Evolutionary conservation across 2,888 invertebrate species (phyloP).

Genomic region (Troides aeacus): DNA sequence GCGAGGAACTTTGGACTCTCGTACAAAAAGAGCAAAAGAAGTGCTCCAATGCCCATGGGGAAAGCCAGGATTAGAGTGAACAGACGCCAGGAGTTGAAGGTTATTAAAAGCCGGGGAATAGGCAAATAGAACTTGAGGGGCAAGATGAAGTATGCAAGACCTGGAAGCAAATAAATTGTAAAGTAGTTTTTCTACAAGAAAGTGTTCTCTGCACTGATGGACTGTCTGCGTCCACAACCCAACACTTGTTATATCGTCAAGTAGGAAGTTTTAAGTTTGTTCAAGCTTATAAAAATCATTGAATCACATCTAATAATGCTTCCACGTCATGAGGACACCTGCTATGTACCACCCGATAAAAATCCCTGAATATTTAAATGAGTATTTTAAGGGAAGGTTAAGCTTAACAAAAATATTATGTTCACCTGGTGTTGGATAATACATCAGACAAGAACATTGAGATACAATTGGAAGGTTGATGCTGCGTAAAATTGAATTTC

Average conservation of each 20-base stretch:
- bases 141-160: conserved; percentile 75
- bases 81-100: conserved; percentile 85
- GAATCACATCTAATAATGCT: no score
- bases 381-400: no score
- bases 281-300: no score
- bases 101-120: conserved; percentile 62
- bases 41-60: conserved; percentile 69
- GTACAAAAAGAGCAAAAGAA: conserved; percentile 78
- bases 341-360: no score
- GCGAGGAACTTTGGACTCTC: conserved; percentile 89
- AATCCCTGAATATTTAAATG: no score
- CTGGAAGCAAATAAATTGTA: conserved; percentile 2
- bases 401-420: no score
- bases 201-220: neutral
- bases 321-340: no score
- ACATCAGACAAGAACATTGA: no score
- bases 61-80: conserved; percentile 72
- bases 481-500: no score
- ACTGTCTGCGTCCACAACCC: neutral
- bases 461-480: no score
- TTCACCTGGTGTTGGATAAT: no score
- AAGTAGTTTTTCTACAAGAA: neutral
- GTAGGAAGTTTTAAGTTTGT: no score
- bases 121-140: conserved; percentile 70
- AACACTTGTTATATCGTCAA: neutral